A percentile compares a stretch with the other conserved stretches of the same genome.
Conservation (phyloP, 2,797 vertebrate genomes). For the Malacoraja senta region DNA sequence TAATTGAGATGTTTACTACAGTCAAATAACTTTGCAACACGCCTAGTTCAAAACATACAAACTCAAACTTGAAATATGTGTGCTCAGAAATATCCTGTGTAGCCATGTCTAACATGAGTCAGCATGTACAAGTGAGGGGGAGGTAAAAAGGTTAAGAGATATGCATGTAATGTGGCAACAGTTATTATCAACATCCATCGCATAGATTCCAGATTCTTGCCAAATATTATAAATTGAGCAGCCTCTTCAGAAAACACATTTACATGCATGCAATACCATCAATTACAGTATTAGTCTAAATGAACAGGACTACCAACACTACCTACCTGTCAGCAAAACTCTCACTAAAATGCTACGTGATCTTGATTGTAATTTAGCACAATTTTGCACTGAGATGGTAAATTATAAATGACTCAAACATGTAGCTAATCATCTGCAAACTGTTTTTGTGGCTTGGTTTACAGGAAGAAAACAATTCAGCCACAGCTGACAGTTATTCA, state of each 20-base stretch:
- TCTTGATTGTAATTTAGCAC: neutral
- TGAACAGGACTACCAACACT: constrained; percentile 5
- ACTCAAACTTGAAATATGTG: neutral
- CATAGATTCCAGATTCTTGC: neutral
- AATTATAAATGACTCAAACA: constrained; percentile 6
- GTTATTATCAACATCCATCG: neutral
- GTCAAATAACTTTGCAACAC: neutral
- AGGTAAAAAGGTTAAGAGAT: neutral
- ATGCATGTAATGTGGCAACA: neutral
- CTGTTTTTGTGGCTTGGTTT: constrained; percentile 1
- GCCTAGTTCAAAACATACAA: neutral
- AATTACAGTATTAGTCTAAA: neutral
- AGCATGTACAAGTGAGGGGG: constrained; percentile 4
- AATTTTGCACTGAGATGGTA: neutral
- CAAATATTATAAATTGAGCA: neutral
- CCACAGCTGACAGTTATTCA: constrained; percentile 5
- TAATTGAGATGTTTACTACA: no score
- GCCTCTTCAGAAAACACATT: neutral
- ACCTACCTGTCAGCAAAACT: neutral
- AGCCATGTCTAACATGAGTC: neutral
- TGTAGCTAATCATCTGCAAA: constrained; percentile 5
- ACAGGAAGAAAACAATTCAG: neutral
- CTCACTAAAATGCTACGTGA: neutral
- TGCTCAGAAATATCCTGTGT: neutral
- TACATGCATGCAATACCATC: neutral